Evolutionary conservation across 2,797 vertebrate genomes (phyloP).

Genomic region (Gambusia yucatana): DNA sequence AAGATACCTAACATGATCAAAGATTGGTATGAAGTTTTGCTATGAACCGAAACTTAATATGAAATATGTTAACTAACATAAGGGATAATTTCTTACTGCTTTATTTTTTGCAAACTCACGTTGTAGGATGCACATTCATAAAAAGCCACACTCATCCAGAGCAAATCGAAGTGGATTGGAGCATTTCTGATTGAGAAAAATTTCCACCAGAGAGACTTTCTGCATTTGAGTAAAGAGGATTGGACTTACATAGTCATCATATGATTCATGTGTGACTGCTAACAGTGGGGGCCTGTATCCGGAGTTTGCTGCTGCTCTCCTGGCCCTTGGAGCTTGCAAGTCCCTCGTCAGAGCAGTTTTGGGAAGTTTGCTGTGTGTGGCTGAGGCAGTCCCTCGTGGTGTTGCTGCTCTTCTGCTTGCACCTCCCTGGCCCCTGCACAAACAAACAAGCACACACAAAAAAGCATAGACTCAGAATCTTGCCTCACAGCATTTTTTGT

Average conservation of each 20-base stretch:
- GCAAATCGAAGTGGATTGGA: constrained; percentile 52
- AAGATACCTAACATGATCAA: neutral
- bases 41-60: neutral
- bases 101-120: constrained; percentile 23
- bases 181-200: constrained; percentile 47
- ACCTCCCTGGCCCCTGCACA: constrained; percentile 88
- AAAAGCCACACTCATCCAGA: constrained; percentile 36
- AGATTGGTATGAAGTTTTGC: neutral
- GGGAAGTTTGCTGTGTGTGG: constrained; percentile 84
- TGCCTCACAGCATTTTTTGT: constrained; percentile 4
- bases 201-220: constrained; percentile 43
- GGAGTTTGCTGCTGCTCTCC: constrained; percentile 81
- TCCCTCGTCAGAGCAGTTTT: constrained; percentile 86
- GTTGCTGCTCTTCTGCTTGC: constrained; percentile 87
- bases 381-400: constrained; percentile 84
- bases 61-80: constrained; percentile 3
- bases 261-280: constrained; percentile 87
- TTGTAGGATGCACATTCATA: constrained; percentile 17
- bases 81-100: constrained; percentile 19
- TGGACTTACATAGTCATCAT: constrained; percentile 96
- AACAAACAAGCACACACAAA: constrained; percentile 38
- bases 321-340: constrained; percentile 82
- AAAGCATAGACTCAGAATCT: constrained; percentile 19
- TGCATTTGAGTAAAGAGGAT: constrained; percentile 45
- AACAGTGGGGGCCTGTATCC: constrained; percentile 89